Percentiles rank a stretch among this genome's conserved stretches.
Evolutionary conservation across 1,140 invertebrate species (phyloP).

Genomic region (Mizuhopecten yessoensis): DNA sequence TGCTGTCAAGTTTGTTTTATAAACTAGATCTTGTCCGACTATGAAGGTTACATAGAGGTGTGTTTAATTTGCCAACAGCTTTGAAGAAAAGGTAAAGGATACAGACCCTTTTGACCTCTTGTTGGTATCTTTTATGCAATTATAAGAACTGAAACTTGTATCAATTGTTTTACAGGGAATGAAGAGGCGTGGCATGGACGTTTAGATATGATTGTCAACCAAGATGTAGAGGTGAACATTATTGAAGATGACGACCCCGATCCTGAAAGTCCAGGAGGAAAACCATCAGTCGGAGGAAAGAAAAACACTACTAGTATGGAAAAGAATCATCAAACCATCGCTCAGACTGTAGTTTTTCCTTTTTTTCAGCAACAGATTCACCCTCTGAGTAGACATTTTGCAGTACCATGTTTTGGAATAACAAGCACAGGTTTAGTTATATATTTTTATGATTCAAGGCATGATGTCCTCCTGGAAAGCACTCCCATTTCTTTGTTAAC

Average conservation of each 20-base stretch:
- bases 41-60: too few species aligned
- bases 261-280: not conserved
- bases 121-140: too few species aligned
- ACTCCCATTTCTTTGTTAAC: too few species aligned
- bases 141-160: too few species aligned
- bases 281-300: too few species aligned
- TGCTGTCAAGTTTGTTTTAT: too few species aligned
- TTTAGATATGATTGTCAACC: constrained; percentile 11
- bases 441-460: not conserved
- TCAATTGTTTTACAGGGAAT: too few species aligned
- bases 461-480: too few species aligned
- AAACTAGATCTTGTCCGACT: too few species aligned
- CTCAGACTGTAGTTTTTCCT: not conserved
- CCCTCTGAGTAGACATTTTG: not conserved
- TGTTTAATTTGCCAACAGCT: too few species aligned
- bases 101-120: too few species aligned
- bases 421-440: not conserved
- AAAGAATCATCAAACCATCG: constrained; percentile 28
- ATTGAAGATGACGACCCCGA: not conserved
- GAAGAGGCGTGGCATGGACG: constrained; percentile 40
- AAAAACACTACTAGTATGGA: not conserved
- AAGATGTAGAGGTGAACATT: not conserved
- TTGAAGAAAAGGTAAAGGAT: too few species aligned
- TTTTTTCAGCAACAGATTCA: not conserved
- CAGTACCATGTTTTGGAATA: constrained; percentile 12